Evolutionary conservation across 2,888 invertebrate genomes (phyloP).

Genomic region (Eurytoma adleriae): DNA sequence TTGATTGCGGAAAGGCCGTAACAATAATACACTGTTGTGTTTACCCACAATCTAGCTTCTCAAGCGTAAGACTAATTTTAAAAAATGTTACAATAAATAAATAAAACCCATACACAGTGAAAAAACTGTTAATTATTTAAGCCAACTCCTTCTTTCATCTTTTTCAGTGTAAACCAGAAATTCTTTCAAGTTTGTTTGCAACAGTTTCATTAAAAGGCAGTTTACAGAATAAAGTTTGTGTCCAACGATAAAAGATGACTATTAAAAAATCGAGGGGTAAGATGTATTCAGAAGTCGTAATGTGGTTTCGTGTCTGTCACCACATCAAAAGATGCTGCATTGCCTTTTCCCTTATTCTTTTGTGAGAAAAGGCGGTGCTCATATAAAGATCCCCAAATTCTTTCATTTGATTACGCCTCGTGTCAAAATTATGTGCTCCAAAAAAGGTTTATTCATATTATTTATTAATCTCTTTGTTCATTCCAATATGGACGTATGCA

Average conservation of each 20-base stretch:
- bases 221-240: not conserved
- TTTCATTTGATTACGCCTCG: no score
- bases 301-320: conserved; percentile 3
- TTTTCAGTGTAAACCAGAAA: not conserved
- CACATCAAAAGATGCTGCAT: conserved; percentile 42
- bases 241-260: conserved; percentile 42
- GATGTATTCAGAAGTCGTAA: conserved; percentile 13
- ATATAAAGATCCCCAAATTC: conserved; percentile 6
- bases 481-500: no score
- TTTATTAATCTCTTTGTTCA: no score
- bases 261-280: conserved; percentile 15
- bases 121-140: not conserved
- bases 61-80: no score
- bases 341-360: conserved; percentile 18
- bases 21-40: no score
- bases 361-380: not conserved
- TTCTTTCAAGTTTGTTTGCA: not conserved
- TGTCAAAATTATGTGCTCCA: not conserved
- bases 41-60: no score
- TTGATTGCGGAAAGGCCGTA: no score
- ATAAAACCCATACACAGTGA: not conserved
- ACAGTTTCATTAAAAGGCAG: conserved; percentile 13
- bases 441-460: no score
- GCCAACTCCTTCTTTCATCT: conserved; percentile 18
- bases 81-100: no score